Percentiles rank a stretch among this genome's conserved stretches.
These are phyloP conservation scores for Colletes latitarsis DNA, from an alignment of 1,140 invertebrate species.

Conservation along the genomic window DNA sequence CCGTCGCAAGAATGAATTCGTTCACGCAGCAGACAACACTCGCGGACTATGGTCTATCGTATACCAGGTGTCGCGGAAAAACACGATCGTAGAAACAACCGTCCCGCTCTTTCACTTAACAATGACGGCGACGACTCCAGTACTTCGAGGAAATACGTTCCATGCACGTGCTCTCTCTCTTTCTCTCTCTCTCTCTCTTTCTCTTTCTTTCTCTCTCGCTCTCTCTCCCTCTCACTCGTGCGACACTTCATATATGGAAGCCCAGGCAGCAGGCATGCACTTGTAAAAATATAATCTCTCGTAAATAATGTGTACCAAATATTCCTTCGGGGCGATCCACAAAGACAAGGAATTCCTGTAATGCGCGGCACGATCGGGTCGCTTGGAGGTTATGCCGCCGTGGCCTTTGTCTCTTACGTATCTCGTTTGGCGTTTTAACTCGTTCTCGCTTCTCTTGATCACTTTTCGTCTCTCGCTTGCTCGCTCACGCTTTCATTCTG, in stretches of 20 bases:
- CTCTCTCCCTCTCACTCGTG: constrained; percentile 29
- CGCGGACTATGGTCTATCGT: constrained; percentile 52
- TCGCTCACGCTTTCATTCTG: constrained; percentile 28
- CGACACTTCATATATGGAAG: constrained; percentile 45
- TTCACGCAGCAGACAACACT: constrained; percentile 33
- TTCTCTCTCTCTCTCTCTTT: constrained; percentile 30
- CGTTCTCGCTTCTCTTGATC: constrained; percentile 37
- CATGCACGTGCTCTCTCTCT: constrained; percentile 47
- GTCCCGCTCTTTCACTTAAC: constrained; percentile 39
- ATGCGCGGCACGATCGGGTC: constrained; percentile 48
- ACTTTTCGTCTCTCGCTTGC: constrained; percentile 20
- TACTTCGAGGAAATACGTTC: constrained; percentile 39
- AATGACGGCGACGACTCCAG: constrained; percentile 3
- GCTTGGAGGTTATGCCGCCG: constrained; percentile 70
- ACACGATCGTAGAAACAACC: constrained; percentile 41
- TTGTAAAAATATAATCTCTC: constrained; percentile 63
- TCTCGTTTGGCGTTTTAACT: constrained; percentile 57
- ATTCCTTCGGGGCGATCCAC: not conserved
- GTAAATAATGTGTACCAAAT: constrained; percentile 19
- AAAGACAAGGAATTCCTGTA: constrained; percentile 4
- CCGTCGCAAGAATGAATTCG: constrained; percentile 26
- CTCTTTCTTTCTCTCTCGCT: constrained; percentile 23
- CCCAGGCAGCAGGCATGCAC: constrained; percentile 30
- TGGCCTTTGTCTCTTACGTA: constrained; percentile 61
- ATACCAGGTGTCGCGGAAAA: constrained; percentile 57